A percentile compares a stretch with the other conserved stretches of the same genome.
These are phyloP conservation scores for Chydorus sphaericus DNA, from an alignment of 2,888 invertebrate genomes.

Conservation along the genomic window DNA sequence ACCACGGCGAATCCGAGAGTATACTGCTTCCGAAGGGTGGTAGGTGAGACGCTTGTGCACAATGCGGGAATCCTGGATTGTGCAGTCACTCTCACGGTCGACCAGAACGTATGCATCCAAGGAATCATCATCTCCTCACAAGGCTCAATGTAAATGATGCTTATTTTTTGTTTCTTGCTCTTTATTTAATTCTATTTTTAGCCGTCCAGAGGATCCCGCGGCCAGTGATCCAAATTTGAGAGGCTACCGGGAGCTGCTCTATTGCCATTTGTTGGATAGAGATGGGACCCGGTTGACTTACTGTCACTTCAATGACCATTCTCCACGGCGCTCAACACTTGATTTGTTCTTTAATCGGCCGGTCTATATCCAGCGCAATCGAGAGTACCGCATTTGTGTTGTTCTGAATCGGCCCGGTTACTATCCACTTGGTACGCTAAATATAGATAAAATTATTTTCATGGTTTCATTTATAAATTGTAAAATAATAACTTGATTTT, in stretches of 20 bases:
- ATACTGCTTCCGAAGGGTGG: constrained; percentile 2
- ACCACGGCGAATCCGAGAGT: neutral
- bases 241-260: constrained; percentile 57
- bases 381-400: constrained; percentile 65
- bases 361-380: constrained; percentile 57
- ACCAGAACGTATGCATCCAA: constrained; percentile 59
- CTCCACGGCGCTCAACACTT: constrained; percentile 51
- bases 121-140: constrained; percentile 44
- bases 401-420: constrained; percentile 67
- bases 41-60: constrained; percentile 25
- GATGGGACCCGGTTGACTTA: constrained; percentile 66
- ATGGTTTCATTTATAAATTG: no score
- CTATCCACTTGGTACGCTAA: constrained; percentile 24
- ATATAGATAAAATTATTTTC: no score
- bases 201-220: neutral
- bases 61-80: constrained; percentile 62
- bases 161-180: no score
- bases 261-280: constrained; percentile 63
- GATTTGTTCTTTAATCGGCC: constrained; percentile 69
- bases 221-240: neutral
- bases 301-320: constrained; percentile 64
- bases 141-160: constrained; percentile 16
- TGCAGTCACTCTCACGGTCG: constrained; percentile 62
- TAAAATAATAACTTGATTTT: no score
- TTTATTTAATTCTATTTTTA: no score